Evolutionary conservation across 1,140 invertebrate genomes (phyloP).

Genomic region (Heliconius hermathena): DNA sequence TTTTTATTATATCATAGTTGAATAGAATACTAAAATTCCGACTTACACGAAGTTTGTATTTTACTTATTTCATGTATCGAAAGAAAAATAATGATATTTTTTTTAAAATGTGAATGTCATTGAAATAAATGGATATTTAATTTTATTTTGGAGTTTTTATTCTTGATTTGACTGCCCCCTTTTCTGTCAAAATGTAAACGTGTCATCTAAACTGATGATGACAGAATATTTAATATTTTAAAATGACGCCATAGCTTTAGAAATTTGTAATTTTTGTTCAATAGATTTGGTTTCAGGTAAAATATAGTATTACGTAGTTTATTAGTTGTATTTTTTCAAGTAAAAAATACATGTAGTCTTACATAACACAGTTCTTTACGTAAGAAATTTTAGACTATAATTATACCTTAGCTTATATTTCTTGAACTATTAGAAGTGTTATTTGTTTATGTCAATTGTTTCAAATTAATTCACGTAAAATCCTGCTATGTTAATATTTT

Average conservation of each 20-base stretch:
- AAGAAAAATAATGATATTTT: slow-evolving; percentile 50
- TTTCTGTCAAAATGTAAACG: background rate
- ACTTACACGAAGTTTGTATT: slow-evolving; percentile 52
- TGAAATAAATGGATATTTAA: slow-evolving; percentile 71
- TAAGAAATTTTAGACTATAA: no score
- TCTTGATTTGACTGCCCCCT: background rate
- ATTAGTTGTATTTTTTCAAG: background rate
- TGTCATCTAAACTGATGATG: background rate
- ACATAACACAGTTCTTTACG: background rate
- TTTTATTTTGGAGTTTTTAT: slow-evolving; percentile 19
- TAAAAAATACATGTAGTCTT: background rate
- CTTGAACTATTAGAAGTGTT: no score
- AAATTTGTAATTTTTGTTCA: background rate
- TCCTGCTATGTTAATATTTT: no score
- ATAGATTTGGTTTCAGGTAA: background rate
- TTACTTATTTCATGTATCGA: slow-evolving; percentile 50
- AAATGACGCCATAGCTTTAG: background rate
- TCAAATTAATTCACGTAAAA: no score
- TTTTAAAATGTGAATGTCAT: slow-evolving; percentile 62
- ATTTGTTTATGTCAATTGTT: no score
- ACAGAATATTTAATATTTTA: slow-evolving; percentile 4
- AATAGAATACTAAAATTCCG: slow-evolving; percentile 42
- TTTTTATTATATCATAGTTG: background rate
- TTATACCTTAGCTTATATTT: no score
- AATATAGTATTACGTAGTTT: background rate